Base-by-base conservation (phyloP, 92 coral and sea anemone species). In the Siderastrea siderea region DNA sequence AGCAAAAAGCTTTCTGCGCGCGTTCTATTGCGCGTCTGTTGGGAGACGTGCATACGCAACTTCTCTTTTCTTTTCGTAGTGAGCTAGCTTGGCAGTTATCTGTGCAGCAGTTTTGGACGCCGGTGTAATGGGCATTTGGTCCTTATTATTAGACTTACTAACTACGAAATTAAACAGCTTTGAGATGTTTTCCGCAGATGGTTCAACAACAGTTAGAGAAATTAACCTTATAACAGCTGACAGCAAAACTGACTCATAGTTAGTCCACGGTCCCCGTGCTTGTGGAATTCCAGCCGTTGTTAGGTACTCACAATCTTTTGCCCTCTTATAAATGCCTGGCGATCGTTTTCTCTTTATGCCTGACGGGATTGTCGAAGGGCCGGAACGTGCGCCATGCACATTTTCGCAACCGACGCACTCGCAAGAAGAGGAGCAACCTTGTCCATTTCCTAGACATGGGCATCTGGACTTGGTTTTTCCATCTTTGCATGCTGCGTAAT, bases 101-200 rank as follows among this genome's bases (percentile, higher is more conserved):
- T 76, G 83, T 7, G 64, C 5, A 50, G 70, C 68, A 8, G 90
- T 77, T 61, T 77, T 77, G 3, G 50, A 45, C n/a, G 44, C 1
- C 70, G 53, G 53, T n/a, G 16, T 52, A n/a, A 75, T 16, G 65
- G 80, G 65, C 80, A 72, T 15, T 73, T 57, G 60, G 14, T 12
- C 69, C 2, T 15, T 17, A 44, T 13, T 10, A 46, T 50, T 54
- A 50, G 76, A 72, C 68, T 26, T 26, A 26, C 62, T 26, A 3
- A 70, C 54, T 49, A 77, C 77, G 54, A 75, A 59, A 65, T 86
- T 76, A 17, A 15, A 86, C 67, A 77, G 67, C 44, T 48, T 64
- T 5, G 76, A 51, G 50, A 86, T 86, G 60, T 86, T 86, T 9
- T 77, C 76, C 73, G 75, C 75, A 61, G 90, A 86, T 77, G 78